Conservation (phyloP, 2,888 invertebrate genomes). For the Macaria liturata region DNA sequence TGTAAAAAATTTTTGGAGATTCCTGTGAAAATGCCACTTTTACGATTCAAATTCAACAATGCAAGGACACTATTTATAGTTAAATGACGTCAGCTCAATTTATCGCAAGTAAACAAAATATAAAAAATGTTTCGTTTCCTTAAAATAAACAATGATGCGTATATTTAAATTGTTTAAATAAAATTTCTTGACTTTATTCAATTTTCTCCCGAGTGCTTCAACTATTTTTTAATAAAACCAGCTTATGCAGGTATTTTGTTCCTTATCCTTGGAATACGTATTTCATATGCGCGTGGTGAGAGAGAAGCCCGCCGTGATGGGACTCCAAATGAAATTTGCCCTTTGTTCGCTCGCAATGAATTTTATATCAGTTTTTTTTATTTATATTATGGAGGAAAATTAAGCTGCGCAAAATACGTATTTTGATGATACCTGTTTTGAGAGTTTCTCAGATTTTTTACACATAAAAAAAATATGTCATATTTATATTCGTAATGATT, state of each 20-base stretch:
- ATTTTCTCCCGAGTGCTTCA: background rate
- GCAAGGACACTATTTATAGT: too few species aligned
- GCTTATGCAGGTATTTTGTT: conserved; percentile 19
- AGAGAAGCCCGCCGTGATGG: conserved; percentile 22
- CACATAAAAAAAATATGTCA: too few species aligned
- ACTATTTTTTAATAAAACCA: conserved; percentile 18
- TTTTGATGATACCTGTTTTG: conserved; percentile 4
- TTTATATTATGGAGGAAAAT: conserved; percentile 23
- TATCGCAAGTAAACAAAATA: too few species aligned
- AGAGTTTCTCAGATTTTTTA: background rate
- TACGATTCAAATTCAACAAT: too few species aligned
- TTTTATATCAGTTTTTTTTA: conserved; percentile 32
- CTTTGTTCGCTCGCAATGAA: conserved; percentile 30
- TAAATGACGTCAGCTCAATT: too few species aligned
- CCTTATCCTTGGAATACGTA: conserved; percentile 19
- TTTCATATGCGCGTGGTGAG: conserved; percentile 26
- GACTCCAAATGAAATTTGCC: conserved; percentile 30
- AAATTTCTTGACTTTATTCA: background rate
- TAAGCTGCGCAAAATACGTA: conserved; percentile 10
- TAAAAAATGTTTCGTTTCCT: too few species aligned
- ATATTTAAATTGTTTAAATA: too few species aligned
- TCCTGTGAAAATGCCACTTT: too few species aligned
- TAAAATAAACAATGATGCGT: too few species aligned
- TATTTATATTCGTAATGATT: too few species aligned
- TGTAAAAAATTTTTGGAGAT: too few species aligned